A percentile compares a stretch with the other conserved stretches of the same genome.
These are phyloP conservation scores for Plotosus lineatus DNA, from an alignment of 2,113 vertebrate genomes.

Conservation along the genomic window DNA sequence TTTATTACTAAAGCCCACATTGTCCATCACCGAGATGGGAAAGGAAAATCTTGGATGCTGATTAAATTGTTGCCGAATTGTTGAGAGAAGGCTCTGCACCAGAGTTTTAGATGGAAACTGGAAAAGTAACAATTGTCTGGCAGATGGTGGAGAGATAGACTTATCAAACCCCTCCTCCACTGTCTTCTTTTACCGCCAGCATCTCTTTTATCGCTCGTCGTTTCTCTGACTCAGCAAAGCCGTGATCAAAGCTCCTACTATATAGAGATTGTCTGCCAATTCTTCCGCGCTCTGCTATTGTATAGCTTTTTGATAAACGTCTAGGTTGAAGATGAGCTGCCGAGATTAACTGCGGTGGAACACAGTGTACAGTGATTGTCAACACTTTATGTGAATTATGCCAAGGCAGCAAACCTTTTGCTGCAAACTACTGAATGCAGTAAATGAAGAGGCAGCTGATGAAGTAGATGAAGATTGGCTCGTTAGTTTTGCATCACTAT, in stretches of 20 bases:
- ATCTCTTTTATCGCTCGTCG: constrained; percentile 3
- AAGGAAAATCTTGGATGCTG: constrained; percentile 33
- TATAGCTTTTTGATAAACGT: constrained; percentile 42
- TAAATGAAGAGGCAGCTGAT: background rate
- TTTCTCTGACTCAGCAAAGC: constrained; percentile 21
- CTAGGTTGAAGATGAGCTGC: constrained; percentile 55
- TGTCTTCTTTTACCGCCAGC: background rate
- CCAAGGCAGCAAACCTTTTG: constrained; percentile 51
- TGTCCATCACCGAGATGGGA: constrained; percentile 30
- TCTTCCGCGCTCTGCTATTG: background rate
- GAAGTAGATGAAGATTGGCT: background rate
- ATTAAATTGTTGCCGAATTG: constrained; percentile 1
- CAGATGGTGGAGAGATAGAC: constrained; percentile 37
- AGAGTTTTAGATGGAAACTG: constrained; percentile 10
- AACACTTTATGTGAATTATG: constrained; percentile 46
- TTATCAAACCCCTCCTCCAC: constrained; percentile 22
- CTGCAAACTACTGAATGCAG: constrained; percentile 10
- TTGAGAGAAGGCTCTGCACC: constrained; percentile 15
- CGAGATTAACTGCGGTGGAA: constrained; percentile 48
- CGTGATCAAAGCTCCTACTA: background rate
- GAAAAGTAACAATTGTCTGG: background rate
- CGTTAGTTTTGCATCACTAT: background rate
- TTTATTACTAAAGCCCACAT: constrained; percentile 33
- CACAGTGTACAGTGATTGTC: constrained; percentile 62
- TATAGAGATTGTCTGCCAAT: constrained; percentile 23